Base-by-base conservation (phyloP, 37 sponge, comb jelly and placozoan species). In the Aplysina aerophoba region DNA sequence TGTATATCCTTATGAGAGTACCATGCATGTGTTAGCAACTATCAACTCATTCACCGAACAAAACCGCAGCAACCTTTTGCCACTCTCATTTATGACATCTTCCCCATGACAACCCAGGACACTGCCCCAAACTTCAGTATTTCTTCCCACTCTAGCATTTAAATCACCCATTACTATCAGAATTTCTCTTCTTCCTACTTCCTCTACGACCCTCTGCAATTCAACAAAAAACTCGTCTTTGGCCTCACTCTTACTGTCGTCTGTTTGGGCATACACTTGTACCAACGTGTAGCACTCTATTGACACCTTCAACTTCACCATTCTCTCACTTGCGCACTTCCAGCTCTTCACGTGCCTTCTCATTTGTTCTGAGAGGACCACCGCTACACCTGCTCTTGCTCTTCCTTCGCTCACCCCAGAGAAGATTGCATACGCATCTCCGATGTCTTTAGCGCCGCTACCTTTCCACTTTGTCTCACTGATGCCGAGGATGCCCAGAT, bases 1-100 rank as follows among this genome's bases (percentile, higher is more conserved):
- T 58, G 59, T 58, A 58, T 58, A 58, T 58, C 59, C 59, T 58
- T 58, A 58, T 58, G 59, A 20, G 59, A 58, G 59, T 58, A 58
- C 59, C 59, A 58, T n/a, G n/a, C n/a, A n/a, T 58, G 59, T 58
- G 59, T 58, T 58, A 58, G 59, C 59, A 58, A 58, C 59, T 58
- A 58, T 58, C 59, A 58, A 58, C 59, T 58, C 59, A 58, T 58
- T 58, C 59, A 58, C 59, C 59, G 59, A 58, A 58, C 59, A 58
- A 58, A 58, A 58, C 59, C 59, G 15, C 59, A 58, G 59, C 59
- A 58, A 19, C 59, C 59, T 58, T 58, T 58, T 19, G 17, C 59
- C 59, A 58, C 59, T 58, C 59, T 58, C 59, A 58, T 58, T 58
- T 58, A 58, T 58, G 59, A 58, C 59, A 58, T 58, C 59, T 58